Evolutionary conservation across 2,888 invertebrate species (phyloP).

Genomic region (Petrolisthes manimaculis): DNA sequence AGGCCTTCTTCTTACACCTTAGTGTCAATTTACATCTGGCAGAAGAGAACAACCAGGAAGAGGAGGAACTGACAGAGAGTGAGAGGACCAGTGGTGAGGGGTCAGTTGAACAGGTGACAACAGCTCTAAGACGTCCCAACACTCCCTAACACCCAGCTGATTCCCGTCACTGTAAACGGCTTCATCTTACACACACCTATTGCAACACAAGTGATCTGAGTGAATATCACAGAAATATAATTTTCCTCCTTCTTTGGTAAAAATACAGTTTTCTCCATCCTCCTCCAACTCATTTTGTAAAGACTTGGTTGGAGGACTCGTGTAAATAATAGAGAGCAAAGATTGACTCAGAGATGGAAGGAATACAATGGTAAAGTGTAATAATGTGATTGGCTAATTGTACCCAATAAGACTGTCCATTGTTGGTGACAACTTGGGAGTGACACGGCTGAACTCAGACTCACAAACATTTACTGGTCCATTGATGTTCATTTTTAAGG

Average conservation of each 20-base stretch:
- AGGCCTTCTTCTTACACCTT: slow-evolving; percentile 63
- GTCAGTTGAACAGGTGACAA: background rate
- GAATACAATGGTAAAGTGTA: no score
- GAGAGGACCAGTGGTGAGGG: background rate
- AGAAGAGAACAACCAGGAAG: background rate
- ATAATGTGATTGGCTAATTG: no score
- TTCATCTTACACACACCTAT: background rate
- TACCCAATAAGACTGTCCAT: background rate
- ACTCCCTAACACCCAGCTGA: background rate
- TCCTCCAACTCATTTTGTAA: no score
- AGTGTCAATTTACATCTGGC: background rate
- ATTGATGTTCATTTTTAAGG: no score
- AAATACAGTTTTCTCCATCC: no score
- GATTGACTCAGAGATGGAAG: no score
- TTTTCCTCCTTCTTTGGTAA: no score
- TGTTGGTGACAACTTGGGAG: background rate
- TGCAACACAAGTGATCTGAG: background rate
- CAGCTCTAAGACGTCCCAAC: background rate
- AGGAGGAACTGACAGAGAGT: background rate
- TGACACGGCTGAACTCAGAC: no score
- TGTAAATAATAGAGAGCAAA: no score
- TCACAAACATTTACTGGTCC: no score
- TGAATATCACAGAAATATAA: no score
- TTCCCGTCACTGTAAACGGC: background rate
- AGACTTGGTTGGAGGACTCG: no score